Base-by-base conservation (phyloP, 2,797 vertebrate genomes). In the Gallinago nigripennis region DNA sequence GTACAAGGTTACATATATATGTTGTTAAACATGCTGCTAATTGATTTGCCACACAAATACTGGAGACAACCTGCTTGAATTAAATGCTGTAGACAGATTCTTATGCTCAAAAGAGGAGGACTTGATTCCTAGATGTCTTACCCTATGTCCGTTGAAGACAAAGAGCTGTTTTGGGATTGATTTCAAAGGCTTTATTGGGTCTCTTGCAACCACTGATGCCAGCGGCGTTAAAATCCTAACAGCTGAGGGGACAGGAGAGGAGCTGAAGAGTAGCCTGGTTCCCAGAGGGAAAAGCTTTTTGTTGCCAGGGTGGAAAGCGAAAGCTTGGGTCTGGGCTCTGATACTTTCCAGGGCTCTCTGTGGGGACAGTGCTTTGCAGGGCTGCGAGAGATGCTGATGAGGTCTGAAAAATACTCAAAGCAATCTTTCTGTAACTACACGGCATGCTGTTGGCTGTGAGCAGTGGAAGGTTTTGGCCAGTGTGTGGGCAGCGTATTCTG, bases 21-120 rank as follows among this genome's bases (percentile, higher is more conserved):
- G 35, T 87, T 96, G 70, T 94, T 96, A 96, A 95, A 96, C 79
- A 85, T 66, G 48, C 53, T 93, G 83, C 89, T 96, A 96, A 97
- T 87, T 96, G 88, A 95, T 95, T 94, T 95, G 21, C 87, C 75
- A 73, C 92, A 65, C 88, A 85, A 75, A 94, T 91, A 92, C 58
- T 61, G 79, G 91, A 82, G 92, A n/a, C 82, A 93, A 73, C 87
- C 78, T 95, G 94, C 87, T 75, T 54, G 61, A 96, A 94, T 81
- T 88, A 92, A 96, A 84, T 41, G n/a, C 56, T 79, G 63, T 46
- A 86, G 77, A 39, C 33, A 57, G 81, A 54, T 24, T 69, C 51
- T 5, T 77, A 35, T 35, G 51, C 53, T 88, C 78, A 48, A 30
- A 96, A 80, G 35, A 50, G 58, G 41, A 76, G 56, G 86, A 69